These are phyloP conservation scores for Platyrinchus mystaceus DNA, from an alignment of 2,797 vertebrate species.

Conservation along the genomic window DNA sequence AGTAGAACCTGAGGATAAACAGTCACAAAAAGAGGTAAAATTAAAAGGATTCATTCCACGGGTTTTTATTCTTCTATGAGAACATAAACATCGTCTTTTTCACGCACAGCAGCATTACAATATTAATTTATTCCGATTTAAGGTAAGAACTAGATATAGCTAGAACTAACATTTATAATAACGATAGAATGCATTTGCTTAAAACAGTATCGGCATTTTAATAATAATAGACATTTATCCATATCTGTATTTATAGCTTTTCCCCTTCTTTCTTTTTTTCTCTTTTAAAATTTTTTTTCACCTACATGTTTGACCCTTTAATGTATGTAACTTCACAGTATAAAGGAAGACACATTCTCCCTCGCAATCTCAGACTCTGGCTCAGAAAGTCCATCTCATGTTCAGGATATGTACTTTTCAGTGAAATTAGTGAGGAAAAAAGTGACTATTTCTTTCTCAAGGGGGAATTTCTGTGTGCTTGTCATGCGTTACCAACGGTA, in stretches of 20 bases:
- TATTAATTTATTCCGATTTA: conserved; percentile 82
- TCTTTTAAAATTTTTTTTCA: conserved; percentile 10
- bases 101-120: conserved; percentile 84
- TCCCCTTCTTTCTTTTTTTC: conserved; percentile 1
- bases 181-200: conserved; percentile 81
- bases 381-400: conserved; percentile 66
- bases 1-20: conserved; percentile 81
- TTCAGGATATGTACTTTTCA: conserved; percentile 40
- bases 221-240: conserved; percentile 86
- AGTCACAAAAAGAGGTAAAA: conserved; percentile 79
- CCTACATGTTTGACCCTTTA: conserved; percentile 75
- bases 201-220: conserved; percentile 78
- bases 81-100: conserved; percentile 82
- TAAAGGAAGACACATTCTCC: conserved; percentile 75
- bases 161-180: conserved; percentile 83
- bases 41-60: conserved; percentile 79
- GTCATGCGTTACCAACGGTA: conserved; percentile 72
- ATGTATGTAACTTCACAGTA: conserved; percentile 83
- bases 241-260: conserved; percentile 82
- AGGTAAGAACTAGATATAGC: conserved; percentile 79
- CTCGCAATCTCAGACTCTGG: conserved; percentile 60
- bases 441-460: conserved; percentile 40
- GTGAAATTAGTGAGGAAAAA: conserved; percentile 65
- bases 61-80: conserved; percentile 83
- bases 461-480: conserved; percentile 77